Evolutionary conservation across 2,113 vertebrate genomes (phyloP), one percentile per base, ranked within the genome.

Genomic region (Callaeas wilsoni): DNA sequence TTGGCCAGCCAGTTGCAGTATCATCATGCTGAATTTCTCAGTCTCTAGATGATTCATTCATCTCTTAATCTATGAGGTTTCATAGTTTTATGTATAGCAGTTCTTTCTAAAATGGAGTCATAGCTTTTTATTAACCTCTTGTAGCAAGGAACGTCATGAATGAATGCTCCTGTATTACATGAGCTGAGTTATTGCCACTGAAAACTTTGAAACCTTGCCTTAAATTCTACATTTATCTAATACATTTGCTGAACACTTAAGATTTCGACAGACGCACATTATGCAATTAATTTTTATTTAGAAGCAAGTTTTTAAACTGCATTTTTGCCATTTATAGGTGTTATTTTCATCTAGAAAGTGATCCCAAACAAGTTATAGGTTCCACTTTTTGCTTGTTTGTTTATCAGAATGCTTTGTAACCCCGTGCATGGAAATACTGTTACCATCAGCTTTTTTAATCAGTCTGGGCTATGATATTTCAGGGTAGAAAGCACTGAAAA

Each of bases 361-460:
- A 47, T 65, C 29, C 29, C 63, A 46, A 29, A 7, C 5, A 44
- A 44, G 8, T 42, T 33, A 5, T 12, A 60, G 9, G 13, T 60
- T 90, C 29, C 3, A 4, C 41, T 16, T 60, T 16, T 44, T 35
- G 23, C 19, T 57, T 22, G n/a, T 57, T 69, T 82, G 35, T 30
- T 56, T 67, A 32, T 68, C 20, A 55, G 29, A 78, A 63, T 18
- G 46, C 7, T 80, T 56, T 73, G 18, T 69, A 39, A 33, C 14
- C 12, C 50, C 0, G 0, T 27, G 23, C 32, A 32, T 56, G 35
- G 85, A 55, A 84, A 46, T 33, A 10, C 0, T 33, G 26, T 80
- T 42, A 32, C 32, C 12, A 49, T 56, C 62, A 70, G n/a, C 11
- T 82, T 56, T 80, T 10, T 11, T 3, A 37, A 57, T 59, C 25